These are phyloP conservation scores for Falco concolor DNA, from an alignment of 2,797 vertebrate genomes.

Conservation along the genomic window DNA sequence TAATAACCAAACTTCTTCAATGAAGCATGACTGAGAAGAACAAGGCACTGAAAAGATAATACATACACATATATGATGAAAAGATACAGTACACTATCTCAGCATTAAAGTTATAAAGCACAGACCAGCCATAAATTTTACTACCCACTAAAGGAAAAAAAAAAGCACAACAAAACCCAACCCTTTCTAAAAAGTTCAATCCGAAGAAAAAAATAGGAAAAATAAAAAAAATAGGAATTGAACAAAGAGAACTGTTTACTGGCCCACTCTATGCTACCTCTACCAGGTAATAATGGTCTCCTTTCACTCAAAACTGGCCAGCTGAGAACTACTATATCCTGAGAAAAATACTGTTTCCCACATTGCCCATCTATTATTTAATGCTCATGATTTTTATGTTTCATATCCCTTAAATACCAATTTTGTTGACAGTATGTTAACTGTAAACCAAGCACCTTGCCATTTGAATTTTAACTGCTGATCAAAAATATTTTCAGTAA, in stretches of 20 bases:
- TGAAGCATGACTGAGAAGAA: conserved; percentile 79
- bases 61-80: not conserved
- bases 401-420: not conserved
- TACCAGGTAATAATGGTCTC: not conserved
- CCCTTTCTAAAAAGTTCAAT: not conserved
- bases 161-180: too few species aligned
- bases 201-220: not conserved
- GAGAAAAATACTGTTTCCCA: not conserved
- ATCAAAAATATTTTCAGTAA: not conserved
- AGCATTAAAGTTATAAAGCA: not conserved
- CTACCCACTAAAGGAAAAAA: not conserved
- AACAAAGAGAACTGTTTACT: not conserved
- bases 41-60: conserved; percentile 79
- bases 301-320: not conserved
- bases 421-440: not conserved
- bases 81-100: not conserved
- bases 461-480: not conserved
- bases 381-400: not conserved
- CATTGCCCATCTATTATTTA: not conserved
- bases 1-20: conserved; percentile 85
- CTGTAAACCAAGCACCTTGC: not conserved
- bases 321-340: not conserved
- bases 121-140: not conserved
- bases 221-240: not conserved
- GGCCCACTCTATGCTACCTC: not conserved